Base-by-base conservation (phyloP, 1,140 invertebrate species). In the Oppia nitens region DNA sequence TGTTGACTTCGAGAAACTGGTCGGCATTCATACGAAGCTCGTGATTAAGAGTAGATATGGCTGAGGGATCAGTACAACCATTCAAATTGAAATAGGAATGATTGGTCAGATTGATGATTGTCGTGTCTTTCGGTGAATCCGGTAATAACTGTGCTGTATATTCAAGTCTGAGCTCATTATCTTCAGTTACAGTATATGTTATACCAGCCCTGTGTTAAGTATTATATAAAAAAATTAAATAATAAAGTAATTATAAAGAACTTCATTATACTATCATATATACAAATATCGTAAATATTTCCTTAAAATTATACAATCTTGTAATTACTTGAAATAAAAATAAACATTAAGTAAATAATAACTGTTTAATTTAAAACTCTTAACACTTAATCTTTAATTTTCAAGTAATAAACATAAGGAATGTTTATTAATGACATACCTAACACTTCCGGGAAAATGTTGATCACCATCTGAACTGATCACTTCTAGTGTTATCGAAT, bases 11-110 rank as follows among this genome's bases (percentile, higher is more conserved):
- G 0, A 83, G 85, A 67, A 82, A 87, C 23, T 71, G 72, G 73
- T 88, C 81, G 25, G 86, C 83, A 65, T 84, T 82, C 1, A 94
- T 77, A 40, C 68, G 71, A 2, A 92, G 72, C 21, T 74, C 65
- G 68, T 95, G 90, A 49, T 85, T 79, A 63, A 83, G 79, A 20
- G 77, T 68, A 51, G 40, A 60, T 1, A 4, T 12, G 9, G 48
- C 23, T 40, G 47, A 9, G 29, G 9, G 11, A 51, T 25, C 17
- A 6, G 32, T 24, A 14, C 17, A 53, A 3, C 90, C 90, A 58
- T 81, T 86, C 29, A 97, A 72, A 73, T 97, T 97, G 69, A 95
- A 95, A 70, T 94, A 96, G 3, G 84, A 78, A 69, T 97, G 92
- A 71, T 93, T 94, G 0, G 89, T 88, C 47, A 96, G 71, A 71